Conservation (phyloP, 2,113 vertebrate genomes). For the Falco punctatus region DNA sequence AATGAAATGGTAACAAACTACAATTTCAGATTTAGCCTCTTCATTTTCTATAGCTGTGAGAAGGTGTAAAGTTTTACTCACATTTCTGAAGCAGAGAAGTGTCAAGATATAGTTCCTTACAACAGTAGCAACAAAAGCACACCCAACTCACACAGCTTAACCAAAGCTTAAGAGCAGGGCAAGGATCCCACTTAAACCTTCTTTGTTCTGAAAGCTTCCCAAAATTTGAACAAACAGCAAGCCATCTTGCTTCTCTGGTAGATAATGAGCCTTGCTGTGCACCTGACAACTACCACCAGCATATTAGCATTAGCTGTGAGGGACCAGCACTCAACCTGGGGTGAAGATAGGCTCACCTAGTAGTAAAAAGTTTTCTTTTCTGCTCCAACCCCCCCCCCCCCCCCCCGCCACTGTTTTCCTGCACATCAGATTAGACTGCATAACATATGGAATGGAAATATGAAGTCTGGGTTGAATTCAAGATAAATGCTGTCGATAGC, state of each 20-base stretch:
- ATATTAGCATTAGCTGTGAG: not conserved
- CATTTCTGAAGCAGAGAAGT: not conserved
- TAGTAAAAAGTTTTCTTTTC: not conserved
- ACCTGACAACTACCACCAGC: not conserved
- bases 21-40: not conserved
- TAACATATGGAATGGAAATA: not conserved
- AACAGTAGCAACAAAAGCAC: not conserved
- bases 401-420: not conserved
- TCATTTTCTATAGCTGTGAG: not conserved
- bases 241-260: not conserved
- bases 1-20: not conserved
- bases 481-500: not conserved
- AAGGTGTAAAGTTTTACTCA: not conserved
- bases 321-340: not conserved
- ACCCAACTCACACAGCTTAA: rapidly evolving
- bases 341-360: not conserved
- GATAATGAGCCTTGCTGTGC: not conserved
- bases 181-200: not conserved
- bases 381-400: rapidly evolving
- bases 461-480: not conserved
- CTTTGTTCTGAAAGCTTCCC: not conserved
- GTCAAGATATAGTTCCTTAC: not conserved
- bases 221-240: not conserved
- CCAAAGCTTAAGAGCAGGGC: rapidly evolving
- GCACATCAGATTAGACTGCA: not conserved